phyloP scores from a whole-genome alignment of 2,888 invertebrate genomes.

The Drosophila testacea region DNA sequence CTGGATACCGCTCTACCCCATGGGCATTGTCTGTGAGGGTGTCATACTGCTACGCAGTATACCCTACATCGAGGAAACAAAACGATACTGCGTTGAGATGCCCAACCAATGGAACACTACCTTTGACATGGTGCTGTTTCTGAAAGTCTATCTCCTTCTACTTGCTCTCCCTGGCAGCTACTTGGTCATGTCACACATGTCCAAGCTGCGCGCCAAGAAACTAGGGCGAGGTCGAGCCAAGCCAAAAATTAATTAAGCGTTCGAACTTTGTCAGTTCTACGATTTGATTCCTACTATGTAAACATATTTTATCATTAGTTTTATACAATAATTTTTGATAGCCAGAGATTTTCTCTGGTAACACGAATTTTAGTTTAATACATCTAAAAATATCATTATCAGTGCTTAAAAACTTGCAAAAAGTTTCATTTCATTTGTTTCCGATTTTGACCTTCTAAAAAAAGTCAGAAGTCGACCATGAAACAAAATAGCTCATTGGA shows the following conservation, averaged over 20 bases:
- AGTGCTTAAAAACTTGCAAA: background rate
- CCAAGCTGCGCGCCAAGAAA: slow-evolving; percentile 89
- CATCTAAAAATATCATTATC: slow-evolving; percentile 1
- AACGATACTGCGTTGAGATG: slow-evolving; percentile 90
- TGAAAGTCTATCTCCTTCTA: slow-evolving; percentile 91
- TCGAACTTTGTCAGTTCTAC: background rate
- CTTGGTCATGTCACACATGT: slow-evolving; percentile 94
- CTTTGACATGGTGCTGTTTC: slow-evolving; percentile 93
- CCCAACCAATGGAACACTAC: slow-evolving; percentile 95
- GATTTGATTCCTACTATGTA: background rate
- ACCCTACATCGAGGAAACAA: slow-evolving; percentile 95
- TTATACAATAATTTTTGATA: background rate
- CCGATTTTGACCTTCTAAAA: too few relatives aligned
- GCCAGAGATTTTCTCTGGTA: background rate
- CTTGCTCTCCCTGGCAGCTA: slow-evolving; percentile 92
- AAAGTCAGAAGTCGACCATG: too few relatives aligned
- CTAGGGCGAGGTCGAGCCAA: slow-evolving; percentile 86
- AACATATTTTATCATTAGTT: background rate
- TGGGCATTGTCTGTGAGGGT: slow-evolving; percentile 95
- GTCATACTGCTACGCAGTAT: slow-evolving; percentile 92
- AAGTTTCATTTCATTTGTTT: too few relatives aligned
- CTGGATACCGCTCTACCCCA: slow-evolving; percentile 97
- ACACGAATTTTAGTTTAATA: background rate
- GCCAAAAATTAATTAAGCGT: slow-evolving; percentile 43
- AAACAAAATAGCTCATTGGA: too few relatives aligned